Conservation (phyloP, 2,888 invertebrate species). For the Hirtodrosophila confusa region DNA sequence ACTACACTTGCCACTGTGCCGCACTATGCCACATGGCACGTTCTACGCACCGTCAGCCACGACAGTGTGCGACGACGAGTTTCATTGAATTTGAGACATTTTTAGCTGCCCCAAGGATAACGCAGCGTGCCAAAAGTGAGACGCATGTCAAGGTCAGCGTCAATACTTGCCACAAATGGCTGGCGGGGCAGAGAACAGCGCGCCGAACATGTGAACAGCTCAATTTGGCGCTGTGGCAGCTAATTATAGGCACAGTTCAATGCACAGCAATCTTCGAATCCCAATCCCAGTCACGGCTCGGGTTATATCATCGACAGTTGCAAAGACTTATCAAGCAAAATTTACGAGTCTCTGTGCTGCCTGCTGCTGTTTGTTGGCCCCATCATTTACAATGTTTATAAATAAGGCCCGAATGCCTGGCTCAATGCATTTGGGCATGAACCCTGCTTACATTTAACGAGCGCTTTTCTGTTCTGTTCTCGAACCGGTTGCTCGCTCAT, state of each 20-base stretch:
- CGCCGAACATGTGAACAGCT: slow-evolving; percentile 25
- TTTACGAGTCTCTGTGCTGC: slow-evolving; percentile 5
- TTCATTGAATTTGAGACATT: slow-evolving; percentile 71
- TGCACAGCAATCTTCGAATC: slow-evolving; percentile 31
- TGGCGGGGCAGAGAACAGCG: neutral
- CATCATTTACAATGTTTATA: slow-evolving; percentile 36
- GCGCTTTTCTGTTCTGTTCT: slow-evolving; percentile 19
- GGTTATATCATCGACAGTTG: slow-evolving; percentile 55
- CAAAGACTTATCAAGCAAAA: slow-evolving; percentile 17
- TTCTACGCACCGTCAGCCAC: slow-evolving; percentile 47
- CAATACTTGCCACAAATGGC: slow-evolving; percentile 54
- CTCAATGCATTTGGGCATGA: slow-evolving; percentile 45
- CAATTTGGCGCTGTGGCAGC: slow-evolving; percentile 36
- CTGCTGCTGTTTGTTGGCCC: slow-evolving; percentile 15
- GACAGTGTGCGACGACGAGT: slow-evolving; percentile 7
- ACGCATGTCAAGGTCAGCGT: slow-evolving; percentile 56
- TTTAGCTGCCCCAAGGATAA: slow-evolving; percentile 74
- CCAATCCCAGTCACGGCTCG: slow-evolving; percentile 21
- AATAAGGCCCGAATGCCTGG: slow-evolving; percentile 27
- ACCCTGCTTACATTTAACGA: slow-evolving; percentile 38
- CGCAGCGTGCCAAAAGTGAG: slow-evolving; percentile 65
- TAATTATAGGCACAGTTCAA: slow-evolving; percentile 45
- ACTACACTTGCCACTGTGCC: slow-evolving; percentile 47
- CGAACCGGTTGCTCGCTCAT: slow-evolving; percentile 43
- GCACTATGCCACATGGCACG: slow-evolving; percentile 57